Conservation (phyloP, 2,888 invertebrate species). For the Epirrhoe tristata region DNA sequence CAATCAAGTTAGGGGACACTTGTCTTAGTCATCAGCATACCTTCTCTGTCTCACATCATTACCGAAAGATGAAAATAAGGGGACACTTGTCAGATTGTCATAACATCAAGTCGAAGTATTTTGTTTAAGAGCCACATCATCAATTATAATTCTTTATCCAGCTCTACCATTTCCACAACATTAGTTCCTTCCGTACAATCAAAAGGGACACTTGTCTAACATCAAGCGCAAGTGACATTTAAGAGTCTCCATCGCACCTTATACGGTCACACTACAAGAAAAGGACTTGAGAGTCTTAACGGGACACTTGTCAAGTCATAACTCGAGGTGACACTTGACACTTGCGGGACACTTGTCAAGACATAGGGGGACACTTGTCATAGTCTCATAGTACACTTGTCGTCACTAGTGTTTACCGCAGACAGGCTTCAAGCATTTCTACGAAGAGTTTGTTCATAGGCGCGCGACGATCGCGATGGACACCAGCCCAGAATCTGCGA, state of each 20-base stretch:
- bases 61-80: too few relatives aligned
- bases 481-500: constrained; percentile 95
- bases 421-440: constrained; percentile 96
- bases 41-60: too few relatives aligned
- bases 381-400: background rate
- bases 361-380: background rate
- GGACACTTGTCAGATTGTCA: too few relatives aligned
- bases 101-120: too few relatives aligned
- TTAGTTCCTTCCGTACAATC: too few relatives aligned
- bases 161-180: too few relatives aligned
- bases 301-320: background rate
- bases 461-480: constrained; percentile 94
- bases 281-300: background rate
- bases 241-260: background rate
- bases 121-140: too few relatives aligned
- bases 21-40: too few relatives aligned
- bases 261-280: background rate
- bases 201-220: too few relatives aligned
- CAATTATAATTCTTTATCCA: too few relatives aligned
- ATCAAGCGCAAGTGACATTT: too few relatives aligned
- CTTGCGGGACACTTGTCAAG: background rate
- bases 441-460: constrained; percentile 98
- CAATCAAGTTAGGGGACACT: too few relatives aligned
- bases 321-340: background rate
- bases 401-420: constrained; percentile 76